Conservation (phyloP, 2,113 vertebrate species). For the Eretmochelys imbricata region DNA sequence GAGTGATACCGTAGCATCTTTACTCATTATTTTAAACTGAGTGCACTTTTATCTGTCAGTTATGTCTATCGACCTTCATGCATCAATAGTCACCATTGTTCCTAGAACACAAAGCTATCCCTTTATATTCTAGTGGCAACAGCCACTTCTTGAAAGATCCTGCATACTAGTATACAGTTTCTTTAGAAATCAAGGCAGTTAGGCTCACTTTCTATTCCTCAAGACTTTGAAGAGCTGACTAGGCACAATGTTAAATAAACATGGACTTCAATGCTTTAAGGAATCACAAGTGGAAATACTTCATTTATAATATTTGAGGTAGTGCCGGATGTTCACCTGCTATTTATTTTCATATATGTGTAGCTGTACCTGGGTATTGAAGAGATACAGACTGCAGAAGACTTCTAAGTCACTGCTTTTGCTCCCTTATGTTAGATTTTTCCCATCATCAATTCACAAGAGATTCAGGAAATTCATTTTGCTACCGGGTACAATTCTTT, state of each 20-base stretch:
- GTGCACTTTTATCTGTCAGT: background rate
- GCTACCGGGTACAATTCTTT: background rate
- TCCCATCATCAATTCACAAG: background rate
- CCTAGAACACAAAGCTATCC: background rate
- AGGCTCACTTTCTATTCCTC: background rate
- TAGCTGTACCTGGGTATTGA: background rate
- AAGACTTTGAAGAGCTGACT: background rate
- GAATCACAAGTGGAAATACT: background rate
- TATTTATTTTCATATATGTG: background rate
- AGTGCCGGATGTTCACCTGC: background rate
- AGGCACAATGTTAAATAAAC: background rate
- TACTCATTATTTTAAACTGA: background rate
- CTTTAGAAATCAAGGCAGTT: background rate
- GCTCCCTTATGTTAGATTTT: background rate
- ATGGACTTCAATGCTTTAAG: background rate
- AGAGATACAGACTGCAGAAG: background rate
- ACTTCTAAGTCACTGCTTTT: background rate
- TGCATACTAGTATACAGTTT: background rate
- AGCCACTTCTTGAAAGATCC: background rate
- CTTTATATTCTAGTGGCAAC: background rate
- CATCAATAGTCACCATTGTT: background rate
- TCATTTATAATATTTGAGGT: background rate
- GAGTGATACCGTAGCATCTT: background rate
- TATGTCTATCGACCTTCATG: background rate
- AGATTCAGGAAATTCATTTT: background rate